Percentiles rank a stretch among this genome's conserved stretches.
Conservation (phyloP, 2,888 invertebrate genomes). For the Drosophila histrio region DNA sequence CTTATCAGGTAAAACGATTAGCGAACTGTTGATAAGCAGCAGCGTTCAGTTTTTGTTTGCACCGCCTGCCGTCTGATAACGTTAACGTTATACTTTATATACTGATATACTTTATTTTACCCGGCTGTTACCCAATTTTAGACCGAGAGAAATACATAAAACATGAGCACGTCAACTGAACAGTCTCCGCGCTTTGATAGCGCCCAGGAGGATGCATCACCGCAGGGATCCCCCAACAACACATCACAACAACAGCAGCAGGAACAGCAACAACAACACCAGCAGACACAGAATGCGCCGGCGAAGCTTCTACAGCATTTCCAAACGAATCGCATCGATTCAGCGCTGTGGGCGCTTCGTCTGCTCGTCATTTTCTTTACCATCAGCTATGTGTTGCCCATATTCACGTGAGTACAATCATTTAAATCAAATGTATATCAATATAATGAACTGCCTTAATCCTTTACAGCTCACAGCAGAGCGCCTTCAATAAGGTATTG, state of each 20-base stretch:
- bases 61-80: conserved; percentile 33
- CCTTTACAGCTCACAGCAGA: conserved; percentile 88
- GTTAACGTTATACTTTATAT: too few species aligned
- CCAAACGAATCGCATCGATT: conserved; percentile 93
- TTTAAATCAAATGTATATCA: not conserved
- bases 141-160: conserved; percentile 13
- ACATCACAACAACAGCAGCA: conserved; percentile 47
- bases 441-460: not conserved
- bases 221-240: conserved; percentile 20
- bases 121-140: not conserved
- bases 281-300: conserved; percentile 65
- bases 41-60: conserved; percentile 19
- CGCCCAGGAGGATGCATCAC: conserved; percentile 48
- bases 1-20: conserved; percentile 46
- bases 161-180: conserved; percentile 74
- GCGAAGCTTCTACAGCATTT: conserved; percentile 88
- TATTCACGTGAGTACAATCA: conserved; percentile 90
- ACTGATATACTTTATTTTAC: conserved; percentile 8
- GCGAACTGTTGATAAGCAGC: conserved; percentile 33
- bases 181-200: conserved; percentile 55
- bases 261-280: conserved; percentile 29
- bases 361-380: conserved; percentile 93
- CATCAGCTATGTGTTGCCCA: conserved; percentile 92
- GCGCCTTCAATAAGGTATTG: conserved; percentile 95
- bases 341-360: conserved; percentile 94